phyloP scores from a whole-genome alignment of 2,113 vertebrate species.

The Crypturellus undulatus region DNA sequence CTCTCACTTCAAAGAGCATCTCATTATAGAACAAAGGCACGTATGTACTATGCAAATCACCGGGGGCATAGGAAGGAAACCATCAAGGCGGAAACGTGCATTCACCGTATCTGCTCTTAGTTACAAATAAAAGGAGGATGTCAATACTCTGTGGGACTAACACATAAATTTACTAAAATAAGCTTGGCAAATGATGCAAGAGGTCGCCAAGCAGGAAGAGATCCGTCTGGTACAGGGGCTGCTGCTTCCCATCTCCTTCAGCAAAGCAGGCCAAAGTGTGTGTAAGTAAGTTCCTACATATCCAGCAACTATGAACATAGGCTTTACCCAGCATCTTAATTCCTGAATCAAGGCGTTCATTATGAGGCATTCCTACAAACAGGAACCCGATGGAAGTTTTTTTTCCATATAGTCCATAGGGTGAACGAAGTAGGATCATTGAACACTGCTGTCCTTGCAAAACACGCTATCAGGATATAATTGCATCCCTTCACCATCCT shows the following conservation, averaged over 20 bases:
- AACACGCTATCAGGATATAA: background rate
- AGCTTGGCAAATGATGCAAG: constrained; percentile 29
- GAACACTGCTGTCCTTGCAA: constrained; percentile 4
- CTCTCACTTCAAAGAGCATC: background rate
- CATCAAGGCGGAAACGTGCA: background rate
- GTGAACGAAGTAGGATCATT: background rate
- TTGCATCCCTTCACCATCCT: background rate
- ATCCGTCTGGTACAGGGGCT: background rate
- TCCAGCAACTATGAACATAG: background rate
- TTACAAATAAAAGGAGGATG: background rate
- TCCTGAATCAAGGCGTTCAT: constrained; percentile 44
- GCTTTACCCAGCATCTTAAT: constrained; percentile 18
- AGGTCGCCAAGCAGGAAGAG: background rate
- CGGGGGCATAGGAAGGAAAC: background rate
- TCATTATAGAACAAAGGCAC: background rate
- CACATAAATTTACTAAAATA: background rate
- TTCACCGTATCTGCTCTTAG: background rate
- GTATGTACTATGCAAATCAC: background rate
- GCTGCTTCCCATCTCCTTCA: background rate
- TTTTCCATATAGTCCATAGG: background rate
- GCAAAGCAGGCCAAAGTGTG: background rate
- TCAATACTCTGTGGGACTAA: background rate
- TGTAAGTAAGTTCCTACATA: background rate
- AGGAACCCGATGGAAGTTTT: constrained; percentile 46
- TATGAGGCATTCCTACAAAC: background rate